These are phyloP conservation scores for Callipepla squamata DNA, from an alignment of 2,113 vertebrate species.

Conservation along the genomic window DNA sequence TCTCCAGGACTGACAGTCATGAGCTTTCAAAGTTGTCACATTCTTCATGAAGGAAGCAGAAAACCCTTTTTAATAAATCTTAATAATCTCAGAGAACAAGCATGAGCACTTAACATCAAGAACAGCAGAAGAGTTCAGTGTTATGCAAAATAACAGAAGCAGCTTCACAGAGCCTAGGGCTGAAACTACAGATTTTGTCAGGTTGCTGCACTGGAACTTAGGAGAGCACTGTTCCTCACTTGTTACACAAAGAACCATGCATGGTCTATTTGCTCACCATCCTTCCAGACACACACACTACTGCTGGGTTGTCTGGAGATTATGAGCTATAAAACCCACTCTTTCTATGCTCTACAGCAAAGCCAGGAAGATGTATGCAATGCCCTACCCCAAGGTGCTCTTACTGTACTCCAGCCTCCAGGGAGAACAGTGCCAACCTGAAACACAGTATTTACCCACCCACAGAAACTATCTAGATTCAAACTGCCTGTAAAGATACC, in stretches of 20 bases:
- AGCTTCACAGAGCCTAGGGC: background rate
- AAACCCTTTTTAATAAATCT: accelerated
- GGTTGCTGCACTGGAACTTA: background rate
- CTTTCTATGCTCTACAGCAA: background rate
- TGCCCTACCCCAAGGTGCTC: background rate
- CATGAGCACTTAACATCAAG: background rate
- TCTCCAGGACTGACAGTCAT: background rate
- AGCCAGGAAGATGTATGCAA: background rate
- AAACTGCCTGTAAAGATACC: background rate
- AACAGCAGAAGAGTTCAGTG: background rate
- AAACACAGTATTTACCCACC: background rate
- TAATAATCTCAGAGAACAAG: background rate
- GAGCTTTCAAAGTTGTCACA: background rate
- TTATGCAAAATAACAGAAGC: background rate
- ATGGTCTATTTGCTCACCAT: background rate
- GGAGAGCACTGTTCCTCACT: background rate
- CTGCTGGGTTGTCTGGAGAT: background rate
- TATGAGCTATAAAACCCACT: background rate
- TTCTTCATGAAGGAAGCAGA: background rate
- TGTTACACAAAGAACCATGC: background rate
- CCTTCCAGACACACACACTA: background rate
- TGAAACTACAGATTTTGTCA: background rate
- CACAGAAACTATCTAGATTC: background rate
- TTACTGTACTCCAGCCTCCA: background rate
- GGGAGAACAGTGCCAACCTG: background rate